Evolutionary conservation across 2,113 vertebrate genomes (phyloP), one percentile per base, ranked within the genome.

Genomic region (Amia ocellicauda): DNA sequence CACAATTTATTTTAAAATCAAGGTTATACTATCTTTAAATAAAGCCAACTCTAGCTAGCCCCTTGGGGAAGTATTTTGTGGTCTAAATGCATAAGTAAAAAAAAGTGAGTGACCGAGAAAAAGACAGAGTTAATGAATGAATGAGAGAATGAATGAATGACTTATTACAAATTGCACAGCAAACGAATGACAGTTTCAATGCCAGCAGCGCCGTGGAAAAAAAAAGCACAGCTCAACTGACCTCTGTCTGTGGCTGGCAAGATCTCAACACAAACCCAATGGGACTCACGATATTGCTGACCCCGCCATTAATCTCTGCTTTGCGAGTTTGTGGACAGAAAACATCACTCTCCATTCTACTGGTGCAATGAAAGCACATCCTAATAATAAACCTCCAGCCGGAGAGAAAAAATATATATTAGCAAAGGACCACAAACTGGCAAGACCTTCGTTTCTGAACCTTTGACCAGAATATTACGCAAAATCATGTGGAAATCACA

Each of bases 261-360:
- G 73, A 69, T 74, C 77, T 74, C 78, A 80, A 71, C 64, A 51
- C 70, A 28, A 54, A 67, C 67, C 69, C 71, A 55, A 53, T 54
- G 70, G 78, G 78, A 70, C 67, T 56, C 47, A 50, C 68, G 69
- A 78, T 77, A 72, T 65, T 68, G 65, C 73, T 80, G 78, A 78
- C 78, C 78, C 69, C 69, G 58, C 70, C 73, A 78, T 80, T 78
- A 80, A 80, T 80, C 78, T 80, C 64, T 66, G 73, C 71, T 74
- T 69, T 62, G 71, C 67, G 71, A 68, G 67, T 69, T 64, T 64
- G 70, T 61, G 68, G 42, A 63, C 69, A 75, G 68, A 71, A 74
- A 72, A 70, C 67, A 77, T 74, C 75, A 68, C 69, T 77, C 72
- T 70, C 62, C 63, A 75, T 72, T 60, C 69, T 67, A 70, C 68